Conservation (phyloP, 2,797 vertebrate species). For the Pangasius macronema region DNA sequence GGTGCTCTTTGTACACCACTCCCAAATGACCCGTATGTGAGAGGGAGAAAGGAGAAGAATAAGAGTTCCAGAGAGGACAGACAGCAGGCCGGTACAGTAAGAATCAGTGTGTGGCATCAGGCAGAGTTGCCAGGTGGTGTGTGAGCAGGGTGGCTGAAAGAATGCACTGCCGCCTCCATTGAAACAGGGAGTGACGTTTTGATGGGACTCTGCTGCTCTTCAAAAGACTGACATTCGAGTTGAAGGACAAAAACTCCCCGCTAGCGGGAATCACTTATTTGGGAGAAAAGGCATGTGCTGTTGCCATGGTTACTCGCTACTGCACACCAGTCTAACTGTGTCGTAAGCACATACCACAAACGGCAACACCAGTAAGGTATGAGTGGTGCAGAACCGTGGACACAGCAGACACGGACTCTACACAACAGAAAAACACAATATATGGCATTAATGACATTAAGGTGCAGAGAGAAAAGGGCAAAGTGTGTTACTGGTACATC, state of each 20-base stretch:
- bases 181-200: constrained; percentile 33
- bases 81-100: not conserved
- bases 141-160: constrained; percentile 22
- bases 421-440: not conserved
- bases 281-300: constrained; percentile 33
- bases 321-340: constrained; percentile 25
- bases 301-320: constrained; percentile 48
- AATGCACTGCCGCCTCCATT: constrained; percentile 19
- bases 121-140: constrained; percentile 24
- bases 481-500: not conserved
- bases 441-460: not conserved
- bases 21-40: not conserved
- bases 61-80: not conserved
- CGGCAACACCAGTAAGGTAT: constrained; percentile 13
- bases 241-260: constrained; percentile 47
- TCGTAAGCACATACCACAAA: constrained; percentile 32
- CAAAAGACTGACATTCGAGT: constrained; percentile 45
- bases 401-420: not conserved
- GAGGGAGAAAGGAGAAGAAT: not conserved
- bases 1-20: constrained; percentile 9
- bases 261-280: constrained; percentile 41
- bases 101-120: constrained; percentile 25
- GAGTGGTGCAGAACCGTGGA: not conserved
- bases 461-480: not conserved
- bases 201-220: constrained; percentile 31